phyloP scores from a whole-genome alignment of 2,797 vertebrate species.

The Alosa sapidissima region DNA sequence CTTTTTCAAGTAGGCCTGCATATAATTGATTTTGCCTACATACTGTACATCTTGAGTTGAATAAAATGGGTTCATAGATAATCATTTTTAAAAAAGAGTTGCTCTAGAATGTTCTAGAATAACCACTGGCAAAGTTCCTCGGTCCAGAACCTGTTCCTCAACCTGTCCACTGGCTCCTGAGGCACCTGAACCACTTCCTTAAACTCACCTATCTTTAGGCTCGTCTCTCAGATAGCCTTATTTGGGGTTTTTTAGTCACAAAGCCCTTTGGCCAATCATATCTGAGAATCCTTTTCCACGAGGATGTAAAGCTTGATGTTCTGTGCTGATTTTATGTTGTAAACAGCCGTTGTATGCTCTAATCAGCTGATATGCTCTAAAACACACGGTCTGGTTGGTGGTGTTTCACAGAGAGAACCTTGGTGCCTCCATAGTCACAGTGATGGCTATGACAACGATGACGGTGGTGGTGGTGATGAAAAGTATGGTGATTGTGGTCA shows the following conservation, averaged over 20 bases:
- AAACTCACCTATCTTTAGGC: not conserved
- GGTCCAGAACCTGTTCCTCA: conserved; percentile 3
- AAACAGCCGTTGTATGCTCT: not conserved
- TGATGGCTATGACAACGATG: not conserved
- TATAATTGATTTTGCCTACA: not conserved
- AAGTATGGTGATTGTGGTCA: not conserved
- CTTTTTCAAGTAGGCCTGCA: not conserved
- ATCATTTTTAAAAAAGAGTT: not conserved
- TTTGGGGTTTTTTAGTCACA: not conserved
- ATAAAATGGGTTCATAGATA: not conserved
- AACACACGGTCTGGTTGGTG: not conserved
- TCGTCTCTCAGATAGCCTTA: conserved; percentile 9
- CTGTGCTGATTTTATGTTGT: not conserved
- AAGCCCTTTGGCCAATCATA: conserved; percentile 11
- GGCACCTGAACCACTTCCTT: not conserved
- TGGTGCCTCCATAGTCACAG: not conserved
- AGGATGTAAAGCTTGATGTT: not conserved
- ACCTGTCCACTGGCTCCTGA: not conserved
- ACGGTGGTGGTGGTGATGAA: not conserved
- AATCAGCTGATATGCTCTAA: not conserved
- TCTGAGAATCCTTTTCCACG: not conserved
- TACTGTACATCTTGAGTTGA: not conserved
- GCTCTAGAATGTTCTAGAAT: conserved; percentile 12
- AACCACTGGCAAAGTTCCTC: not conserved
- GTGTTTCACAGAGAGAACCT: not conserved